Evolutionary conservation across 2,113 vertebrate genomes (phyloP).

Genomic region (Thymallus thymallus): DNA sequence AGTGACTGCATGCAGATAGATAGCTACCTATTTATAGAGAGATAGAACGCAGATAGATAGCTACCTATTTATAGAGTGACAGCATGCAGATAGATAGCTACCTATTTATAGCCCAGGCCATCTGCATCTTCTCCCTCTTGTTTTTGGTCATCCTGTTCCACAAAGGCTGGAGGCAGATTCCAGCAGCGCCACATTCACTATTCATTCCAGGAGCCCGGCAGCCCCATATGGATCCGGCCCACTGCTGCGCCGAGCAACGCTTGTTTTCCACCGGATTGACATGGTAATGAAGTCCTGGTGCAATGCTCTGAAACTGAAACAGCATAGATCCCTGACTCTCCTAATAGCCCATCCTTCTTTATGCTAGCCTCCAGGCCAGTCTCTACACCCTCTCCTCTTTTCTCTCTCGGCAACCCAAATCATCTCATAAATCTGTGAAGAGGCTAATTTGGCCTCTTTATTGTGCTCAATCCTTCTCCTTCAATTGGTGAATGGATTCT

Average conservation of each 20-base stretch:
- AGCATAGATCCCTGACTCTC: constrained; percentile 44
- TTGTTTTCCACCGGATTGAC: constrained; percentile 84
- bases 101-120: constrained; percentile 86
- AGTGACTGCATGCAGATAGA: too few species aligned
- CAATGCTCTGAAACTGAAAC: constrained; percentile 66
- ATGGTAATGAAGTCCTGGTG: constrained; percentile 92
- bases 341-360: background rate
- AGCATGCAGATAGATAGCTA: constrained; percentile 76
- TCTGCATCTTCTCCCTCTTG: constrained; percentile 86
- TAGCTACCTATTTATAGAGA: too few species aligned
- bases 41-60: too few species aligned
- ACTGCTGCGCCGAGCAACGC: constrained; percentile 85
- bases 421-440: constrained; percentile 82
- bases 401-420: constrained; percentile 60
- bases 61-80: too few species aligned
- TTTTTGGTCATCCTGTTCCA: constrained; percentile 88
- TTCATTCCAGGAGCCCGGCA: constrained; percentile 90
- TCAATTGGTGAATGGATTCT: background rate
- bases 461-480: constrained; percentile 6
- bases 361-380: background rate
- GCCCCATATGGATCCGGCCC: constrained; percentile 88
- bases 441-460: constrained; percentile 71
- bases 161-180: constrained; percentile 93
- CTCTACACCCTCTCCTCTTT: constrained; percentile 35
- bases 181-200: constrained; percentile 92